Conservation (phyloP, 2,797 vertebrate species). For the Buphagus erythrorhynchus region DNA sequence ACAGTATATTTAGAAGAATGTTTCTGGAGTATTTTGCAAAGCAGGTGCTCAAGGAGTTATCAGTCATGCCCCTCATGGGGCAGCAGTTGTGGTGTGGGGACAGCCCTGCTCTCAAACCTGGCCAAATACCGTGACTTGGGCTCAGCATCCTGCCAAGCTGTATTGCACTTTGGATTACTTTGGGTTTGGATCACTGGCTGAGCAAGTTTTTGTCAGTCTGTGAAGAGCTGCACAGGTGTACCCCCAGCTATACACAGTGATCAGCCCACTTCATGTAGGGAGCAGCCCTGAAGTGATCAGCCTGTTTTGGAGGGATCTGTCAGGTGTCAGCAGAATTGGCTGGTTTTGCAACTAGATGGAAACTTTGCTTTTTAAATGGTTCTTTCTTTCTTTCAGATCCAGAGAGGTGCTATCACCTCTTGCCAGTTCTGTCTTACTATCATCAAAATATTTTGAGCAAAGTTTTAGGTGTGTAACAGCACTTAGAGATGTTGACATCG, state of each 20-base stretch:
- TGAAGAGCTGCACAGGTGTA: background rate
- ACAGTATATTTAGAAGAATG: background rate
- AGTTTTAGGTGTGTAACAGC: background rate
- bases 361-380: accelerated
- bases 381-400: background rate
- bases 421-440: background rate
- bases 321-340: background rate
- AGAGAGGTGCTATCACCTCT: background rate
- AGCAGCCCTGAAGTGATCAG: background rate
- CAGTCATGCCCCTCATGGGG: accelerated
- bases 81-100: background rate
- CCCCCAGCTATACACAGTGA: background rate
- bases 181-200: background rate
- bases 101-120: background rate
- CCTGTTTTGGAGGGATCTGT: background rate
- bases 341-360: background rate
- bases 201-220: background rate
- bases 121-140: background rate
- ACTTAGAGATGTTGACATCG: background rate
- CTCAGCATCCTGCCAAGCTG: background rate
- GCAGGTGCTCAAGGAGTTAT: accelerated
- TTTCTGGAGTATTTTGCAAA: background rate
- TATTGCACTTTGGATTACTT: background rate
- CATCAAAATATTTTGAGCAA: background rate
- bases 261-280: accelerated